Percentiles rank a stretch among this genome's conserved stretches.
phyloP scores from a whole-genome alignment of 1,140 invertebrate genomes.

The Zaprionus nigranus region DNA sequence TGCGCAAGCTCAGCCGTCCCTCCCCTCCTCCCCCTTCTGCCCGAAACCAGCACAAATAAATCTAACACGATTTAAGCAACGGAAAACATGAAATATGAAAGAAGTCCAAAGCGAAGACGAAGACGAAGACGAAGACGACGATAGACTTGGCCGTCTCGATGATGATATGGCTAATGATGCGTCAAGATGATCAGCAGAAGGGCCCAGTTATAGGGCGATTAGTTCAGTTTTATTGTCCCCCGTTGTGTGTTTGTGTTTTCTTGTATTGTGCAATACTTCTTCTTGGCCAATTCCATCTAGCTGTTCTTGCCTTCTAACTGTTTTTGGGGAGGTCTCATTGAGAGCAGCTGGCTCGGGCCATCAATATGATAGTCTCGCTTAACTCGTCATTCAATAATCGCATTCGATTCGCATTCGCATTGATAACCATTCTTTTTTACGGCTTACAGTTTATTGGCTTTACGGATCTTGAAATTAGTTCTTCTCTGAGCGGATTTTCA shows the following conservation, averaged over 20 bases:
- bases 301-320: constrained; percentile 31
- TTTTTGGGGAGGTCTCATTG: constrained; percentile 12
- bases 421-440: constrained; percentile 2
- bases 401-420: constrained; percentile 11
- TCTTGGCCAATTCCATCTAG: constrained; percentile 33
- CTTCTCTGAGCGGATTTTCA: constrained; percentile 2
- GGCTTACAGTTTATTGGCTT: constrained; percentile 5
- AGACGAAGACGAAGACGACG: neutral
- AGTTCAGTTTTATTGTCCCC: neutral
- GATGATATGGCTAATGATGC: constrained; percentile 51
- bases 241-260: neutral
- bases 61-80: constrained; percentile 80
- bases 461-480: neutral
- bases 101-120: constrained; percentile 28
- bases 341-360: constrained; percentile 4
- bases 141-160: constrained; percentile 16
- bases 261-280: constrained; percentile 23
- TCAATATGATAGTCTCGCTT: constrained; percentile 17
- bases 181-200: constrained; percentile 27
- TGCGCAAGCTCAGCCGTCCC: constrained; percentile 53
- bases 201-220: constrained; percentile 33
- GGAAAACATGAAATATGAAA: constrained; percentile 79
- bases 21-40: too few relatives aligned
- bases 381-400: neutral
- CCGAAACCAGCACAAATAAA: constrained; percentile 67